Percentiles rank a stretch among this genome's conserved stretches.
Evolutionary conservation across 1,140 invertebrate species (phyloP).

Genomic region (Lepidurus arcticus): DNA sequence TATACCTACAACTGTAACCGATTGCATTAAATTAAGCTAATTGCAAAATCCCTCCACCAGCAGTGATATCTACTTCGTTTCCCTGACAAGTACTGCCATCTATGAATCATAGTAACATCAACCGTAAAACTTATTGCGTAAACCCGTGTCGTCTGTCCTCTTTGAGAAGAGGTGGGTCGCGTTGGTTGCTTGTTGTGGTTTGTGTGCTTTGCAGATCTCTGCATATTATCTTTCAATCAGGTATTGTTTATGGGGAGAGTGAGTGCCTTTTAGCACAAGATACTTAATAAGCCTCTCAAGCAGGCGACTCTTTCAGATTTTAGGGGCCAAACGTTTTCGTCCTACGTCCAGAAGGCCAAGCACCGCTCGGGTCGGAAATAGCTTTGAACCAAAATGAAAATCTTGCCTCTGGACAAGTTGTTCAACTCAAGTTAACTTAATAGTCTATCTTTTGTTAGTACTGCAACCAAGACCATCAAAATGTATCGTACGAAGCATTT

Average conservation of each 20-base stretch:
- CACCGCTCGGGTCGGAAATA: too few species aligned
- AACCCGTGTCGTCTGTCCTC: neutral
- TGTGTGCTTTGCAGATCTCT: neutral
- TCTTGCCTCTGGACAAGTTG: neutral
- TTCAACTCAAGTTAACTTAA: neutral
- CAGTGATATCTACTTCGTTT: neutral
- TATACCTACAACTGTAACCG: too few species aligned
- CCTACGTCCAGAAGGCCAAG: too few species aligned
- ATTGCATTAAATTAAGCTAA: too few species aligned
- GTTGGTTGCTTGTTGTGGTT: constrained; percentile 4
- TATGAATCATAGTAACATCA: neutral
- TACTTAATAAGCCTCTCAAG: neutral
- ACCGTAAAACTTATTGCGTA: neutral
- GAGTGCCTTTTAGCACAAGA: too few species aligned
- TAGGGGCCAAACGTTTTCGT: too few species aligned
- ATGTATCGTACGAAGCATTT: constrained; percentile 35
- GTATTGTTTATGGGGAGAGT: neutral
- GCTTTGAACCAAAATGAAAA: neutral
- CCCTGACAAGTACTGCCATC: neutral
- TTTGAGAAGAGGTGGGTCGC: neutral
- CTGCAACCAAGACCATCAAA: neutral
- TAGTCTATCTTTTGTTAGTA: neutral
- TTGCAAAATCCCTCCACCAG: neutral
- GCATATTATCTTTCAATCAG: neutral
- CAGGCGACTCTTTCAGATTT: neutral